Evolutionary conservation across 2,113 vertebrate species (phyloP), one percentile per base, ranked within the genome.

Genomic region (Kryptolebias marmoratus): DNA sequence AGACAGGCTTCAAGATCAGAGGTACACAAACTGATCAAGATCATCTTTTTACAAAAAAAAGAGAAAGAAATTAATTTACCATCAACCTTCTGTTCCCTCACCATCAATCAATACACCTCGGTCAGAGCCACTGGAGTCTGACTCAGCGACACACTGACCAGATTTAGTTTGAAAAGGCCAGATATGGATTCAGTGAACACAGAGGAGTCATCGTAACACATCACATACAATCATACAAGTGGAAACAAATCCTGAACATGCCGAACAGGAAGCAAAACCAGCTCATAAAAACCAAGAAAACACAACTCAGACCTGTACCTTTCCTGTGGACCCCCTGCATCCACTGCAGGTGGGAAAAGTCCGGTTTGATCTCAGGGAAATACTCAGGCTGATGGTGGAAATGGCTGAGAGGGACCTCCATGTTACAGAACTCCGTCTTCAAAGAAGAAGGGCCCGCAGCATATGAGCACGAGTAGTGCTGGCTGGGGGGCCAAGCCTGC

Each of bases 301-400:
- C 28, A 12, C 18, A 0, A 15, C 31, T 47, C 2, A 1, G 30
- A 6, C 0, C 22, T 84, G 75, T 99, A 99, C 98, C 98, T 98
- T 96, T 98, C 93, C 93, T 97, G 75, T 95, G 93, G 7, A 90
- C 92, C 72, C 89, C 94, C 79, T 96, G 93, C 83, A 96, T 95
- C 91, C 96, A 98, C 88, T 94, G 96, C 86, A 94, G 94, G 93
- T 97, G 95, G 87, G 94, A 92, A 92, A 95, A 95, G 93, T 96
- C 95, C 60, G 94, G 83, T 88, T 96, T 96, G 88, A 95, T 93
- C 85, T 98, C 96, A 27, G 94, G 87, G 89, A 95, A 97, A 92
- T 93, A 96, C 63, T 96, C 96, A 73, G 94, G 94, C 90, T 96
- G 86, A 22, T 75, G 95, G 89, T 93, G 94, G 94, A 93, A 96